Evolutionary conservation across 2,888 invertebrate genomes (phyloP), one percentile per base, ranked within the genome.

Genomic region (Choreutis nemorana): DNA sequence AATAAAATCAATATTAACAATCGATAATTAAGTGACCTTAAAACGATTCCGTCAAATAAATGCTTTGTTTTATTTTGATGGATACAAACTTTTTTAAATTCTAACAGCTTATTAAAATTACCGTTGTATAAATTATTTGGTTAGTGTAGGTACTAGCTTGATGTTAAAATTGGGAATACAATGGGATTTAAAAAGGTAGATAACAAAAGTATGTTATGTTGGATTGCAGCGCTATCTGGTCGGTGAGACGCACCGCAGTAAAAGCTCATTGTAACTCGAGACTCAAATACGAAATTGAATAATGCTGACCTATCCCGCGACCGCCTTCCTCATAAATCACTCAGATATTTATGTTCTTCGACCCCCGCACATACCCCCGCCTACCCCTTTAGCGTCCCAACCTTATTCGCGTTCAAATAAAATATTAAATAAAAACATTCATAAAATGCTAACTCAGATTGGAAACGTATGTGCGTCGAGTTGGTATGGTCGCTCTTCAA

Each of bases 291-390:
- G 73, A 77, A 78, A 77, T 77, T 77, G 77, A 77, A 78, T 77
- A 77, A 78, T 77, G 73, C 77, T 77, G 77, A 78, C 78, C 78
- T 78, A 78, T 78, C 77, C 77, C 68, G 73, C 75, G 75, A 72
- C 78, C 77, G 68, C 71, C 65, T 67, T 56, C 60, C 48, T 55
- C 75, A 67, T 78, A 78, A 78, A 77, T 78, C 77, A 78, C 73
- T 57, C 61, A 73, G 77, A 78, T 78, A 77, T 78, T 77, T 77
- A 77, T 77, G 77, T 77, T 70, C 71, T 65, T 59, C 60, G 42
- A 54, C 52, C 61, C 63, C 63, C 63, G 55, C 62, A 33, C 36
- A 45, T n/a, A 45, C 46, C 41, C 35, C 45, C 54, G 50, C 39
- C 55, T 49, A 57, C 62, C 29, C 53, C 58, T 45, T 46, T 38